phyloP scores from a whole-genome alignment of 2,113 vertebrate species.

The Colaptes auratus region DNA sequence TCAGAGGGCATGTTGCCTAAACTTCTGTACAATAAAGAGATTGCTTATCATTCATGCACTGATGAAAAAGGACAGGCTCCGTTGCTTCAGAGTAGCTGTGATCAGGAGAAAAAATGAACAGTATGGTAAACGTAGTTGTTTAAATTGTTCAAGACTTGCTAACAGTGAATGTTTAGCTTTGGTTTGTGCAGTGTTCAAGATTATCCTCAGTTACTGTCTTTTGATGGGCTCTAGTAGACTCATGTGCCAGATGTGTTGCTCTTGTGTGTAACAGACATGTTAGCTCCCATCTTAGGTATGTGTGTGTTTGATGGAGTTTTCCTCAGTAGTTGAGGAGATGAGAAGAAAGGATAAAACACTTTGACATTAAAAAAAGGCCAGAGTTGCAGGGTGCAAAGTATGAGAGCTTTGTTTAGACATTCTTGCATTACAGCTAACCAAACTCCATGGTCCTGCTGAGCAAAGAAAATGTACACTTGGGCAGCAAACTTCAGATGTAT shows the following conservation, averaged over 20 bases:
- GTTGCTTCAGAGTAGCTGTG: neutral
- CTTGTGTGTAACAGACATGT: neutral
- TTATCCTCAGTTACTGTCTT: neutral
- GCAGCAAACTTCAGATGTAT: neutral
- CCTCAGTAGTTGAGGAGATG: neutral
- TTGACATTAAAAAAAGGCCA: neutral
- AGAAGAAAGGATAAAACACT: neutral
- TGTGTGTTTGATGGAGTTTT: neutral
- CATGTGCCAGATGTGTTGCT: neutral
- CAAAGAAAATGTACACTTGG: neutral
- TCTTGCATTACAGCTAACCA: neutral
- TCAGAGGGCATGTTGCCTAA: neutral
- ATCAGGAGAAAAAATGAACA: neutral
- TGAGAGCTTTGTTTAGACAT: neutral
- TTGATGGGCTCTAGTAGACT: neutral
- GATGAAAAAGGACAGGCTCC: slow-evolving; percentile 5
- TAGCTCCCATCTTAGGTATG: neutral
- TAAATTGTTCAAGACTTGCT: neutral
- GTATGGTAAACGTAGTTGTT: neutral
- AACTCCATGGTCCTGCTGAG: neutral
- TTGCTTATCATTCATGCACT: neutral
- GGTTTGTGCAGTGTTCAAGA: neutral
- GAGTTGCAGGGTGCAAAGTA: neutral
- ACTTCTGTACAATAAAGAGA: neutral
- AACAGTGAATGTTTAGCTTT: neutral